phyloP scores from a whole-genome alignment of 2,113 vertebrate genomes.

The Oreotrochilus melanogaster region DNA sequence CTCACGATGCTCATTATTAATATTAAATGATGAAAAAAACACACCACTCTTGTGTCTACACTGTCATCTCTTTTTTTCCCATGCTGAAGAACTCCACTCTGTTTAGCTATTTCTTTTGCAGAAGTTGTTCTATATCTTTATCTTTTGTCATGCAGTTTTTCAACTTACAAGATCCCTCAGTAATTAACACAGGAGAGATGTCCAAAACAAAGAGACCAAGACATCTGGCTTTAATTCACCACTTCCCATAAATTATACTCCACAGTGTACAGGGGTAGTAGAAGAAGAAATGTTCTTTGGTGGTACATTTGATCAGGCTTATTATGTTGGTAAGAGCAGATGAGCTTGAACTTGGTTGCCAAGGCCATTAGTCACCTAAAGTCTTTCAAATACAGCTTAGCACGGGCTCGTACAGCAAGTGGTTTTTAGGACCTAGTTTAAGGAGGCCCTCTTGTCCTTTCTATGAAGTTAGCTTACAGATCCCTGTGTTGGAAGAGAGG shows the following conservation, averaged over 20 bases:
- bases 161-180: neutral
- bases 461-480: neutral
- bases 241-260: neutral
- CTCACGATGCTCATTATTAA: neutral
- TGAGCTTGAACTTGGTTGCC: neutral
- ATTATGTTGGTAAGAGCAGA: neutral
- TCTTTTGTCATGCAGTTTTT: neutral
- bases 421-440: neutral
- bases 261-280: neutral
- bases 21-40: neutral
- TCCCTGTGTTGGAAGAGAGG: accelerated
- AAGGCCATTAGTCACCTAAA: neutral
- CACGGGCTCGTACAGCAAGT: neutral
- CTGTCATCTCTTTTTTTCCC: neutral
- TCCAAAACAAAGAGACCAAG: neutral
- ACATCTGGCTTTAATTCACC: neutral
- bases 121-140: neutral
- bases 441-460: neutral
- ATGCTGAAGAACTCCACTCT: neutral
- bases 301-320: neutral
- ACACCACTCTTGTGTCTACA: neutral
- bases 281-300: neutral
- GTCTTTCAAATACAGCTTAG: neutral
- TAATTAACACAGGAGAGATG: neutral
- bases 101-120: neutral